Conservation (phyloP, 2,888 invertebrate genomes). For the Lepeophtheirus nordmannii region DNA sequence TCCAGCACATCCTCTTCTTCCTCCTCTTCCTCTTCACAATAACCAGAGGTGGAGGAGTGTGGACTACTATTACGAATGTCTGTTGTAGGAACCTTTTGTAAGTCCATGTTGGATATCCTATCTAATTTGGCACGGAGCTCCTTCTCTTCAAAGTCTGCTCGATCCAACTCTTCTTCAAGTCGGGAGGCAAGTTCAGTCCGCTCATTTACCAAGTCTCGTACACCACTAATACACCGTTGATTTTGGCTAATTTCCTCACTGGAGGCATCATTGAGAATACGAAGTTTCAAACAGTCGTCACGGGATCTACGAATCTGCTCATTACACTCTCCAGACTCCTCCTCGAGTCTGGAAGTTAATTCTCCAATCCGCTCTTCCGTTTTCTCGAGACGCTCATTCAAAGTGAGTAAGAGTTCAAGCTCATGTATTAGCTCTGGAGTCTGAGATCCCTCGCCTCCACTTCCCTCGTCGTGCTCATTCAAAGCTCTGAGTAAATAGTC, state of each 20-base stretch:
- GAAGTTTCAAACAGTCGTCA: background rate
- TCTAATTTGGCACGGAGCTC: conserved; percentile 1
- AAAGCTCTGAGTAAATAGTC: conserved; percentile 61
- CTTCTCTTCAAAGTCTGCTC: conserved; percentile 1
- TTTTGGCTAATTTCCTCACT: background rate
- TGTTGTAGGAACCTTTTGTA: background rate
- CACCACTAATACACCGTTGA: background rate
- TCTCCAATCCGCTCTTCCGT: background rate
- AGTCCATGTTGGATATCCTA: background rate
- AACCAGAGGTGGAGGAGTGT: background rate
- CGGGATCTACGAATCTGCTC: background rate
- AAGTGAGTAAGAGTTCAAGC: background rate
- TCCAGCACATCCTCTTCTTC: conserved; percentile 26
- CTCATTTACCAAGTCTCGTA: background rate
- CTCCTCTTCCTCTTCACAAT: background rate
- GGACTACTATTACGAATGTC: background rate
- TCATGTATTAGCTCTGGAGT: background rate
- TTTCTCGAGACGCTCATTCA: background rate
- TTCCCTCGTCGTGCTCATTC: background rate
- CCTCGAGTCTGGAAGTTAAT: background rate
- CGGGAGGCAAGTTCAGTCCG: background rate
- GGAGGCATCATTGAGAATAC: background rate
- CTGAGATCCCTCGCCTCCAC: background rate
- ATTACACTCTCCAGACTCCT: background rate
- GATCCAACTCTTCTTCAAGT: background rate